Base-by-base conservation (phyloP, 2,113 vertebrate species). In the Mobula hypostoma region DNA sequence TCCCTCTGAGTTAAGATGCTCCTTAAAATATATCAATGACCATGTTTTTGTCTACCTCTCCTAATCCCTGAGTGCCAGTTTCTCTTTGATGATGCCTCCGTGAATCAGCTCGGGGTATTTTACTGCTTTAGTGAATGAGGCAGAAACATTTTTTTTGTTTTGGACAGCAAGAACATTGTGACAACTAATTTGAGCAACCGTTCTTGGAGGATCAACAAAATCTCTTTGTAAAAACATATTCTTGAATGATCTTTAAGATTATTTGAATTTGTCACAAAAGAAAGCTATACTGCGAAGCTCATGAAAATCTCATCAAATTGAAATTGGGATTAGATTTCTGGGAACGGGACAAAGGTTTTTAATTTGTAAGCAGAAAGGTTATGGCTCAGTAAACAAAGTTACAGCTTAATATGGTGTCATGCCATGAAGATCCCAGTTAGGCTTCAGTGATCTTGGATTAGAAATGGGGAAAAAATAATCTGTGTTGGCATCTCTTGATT, bases 401-500 rank as follows among this genome's bases (percentile, higher is more conserved):
- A 88, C 56, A 61, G 63, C 15, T 24, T 70, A 91, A 91, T 36
- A n/a, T 91, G n/a, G 63, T 91, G 36, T 29, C 68, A 15, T 24
- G n/a, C 68, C 68, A 27, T 48, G n/a, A 72, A 92, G 21, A 72
- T 72, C 90, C 85, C 58, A 66, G 85, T 88, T n/a, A n/a, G 14
- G 85, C 29, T 88, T 88, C 58, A 72, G 6, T 48, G 29, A 24
- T 68, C 66, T 24, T 68, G 90, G 66, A 48, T 68, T 36, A 92
- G 66, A 92, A 72, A 27, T 40, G 90, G 87, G 5, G 66, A 63
- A 7, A 32, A 70, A 48, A 40, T 66, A 32, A 32, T 21, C 80
- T 12, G 90, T 72, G 66, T 92, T 92, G 66, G 66, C 88, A 91
- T 91, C 70, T 6, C 83, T 87, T 87, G 29, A 87, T 63, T 63